Conservation (phyloP, 2,797 vertebrate genomes). For the Streptopelia turtur region DNA sequence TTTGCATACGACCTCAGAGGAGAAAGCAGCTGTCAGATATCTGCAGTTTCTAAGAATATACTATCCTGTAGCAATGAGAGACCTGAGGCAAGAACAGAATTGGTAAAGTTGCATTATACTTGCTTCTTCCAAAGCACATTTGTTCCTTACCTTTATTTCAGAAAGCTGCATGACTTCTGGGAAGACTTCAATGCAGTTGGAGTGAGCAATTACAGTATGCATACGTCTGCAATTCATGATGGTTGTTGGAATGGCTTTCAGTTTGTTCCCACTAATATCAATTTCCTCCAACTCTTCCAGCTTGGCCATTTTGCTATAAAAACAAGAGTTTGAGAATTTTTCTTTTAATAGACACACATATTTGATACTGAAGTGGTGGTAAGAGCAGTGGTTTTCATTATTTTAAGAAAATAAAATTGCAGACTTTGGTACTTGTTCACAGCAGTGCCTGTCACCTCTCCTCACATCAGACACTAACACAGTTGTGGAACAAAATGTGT, state of each 20-base stretch:
- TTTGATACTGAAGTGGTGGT: neutral
- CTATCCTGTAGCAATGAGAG: neutral
- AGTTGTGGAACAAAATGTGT: neutral
- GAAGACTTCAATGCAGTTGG: constrained; percentile 96
- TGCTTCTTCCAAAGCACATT: neutral
- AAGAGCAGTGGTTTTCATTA: neutral
- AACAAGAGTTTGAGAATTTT: constrained; percentile 17
- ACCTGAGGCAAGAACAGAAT: neutral
- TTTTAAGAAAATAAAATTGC: neutral
- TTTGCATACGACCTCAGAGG: neutral
- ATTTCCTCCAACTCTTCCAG: constrained; percentile 97
- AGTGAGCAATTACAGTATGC: constrained; percentile 96
- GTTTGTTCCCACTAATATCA: constrained; percentile 94
- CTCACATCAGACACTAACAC: neutral
- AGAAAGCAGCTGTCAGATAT: neutral
- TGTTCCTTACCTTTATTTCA: constrained; percentile 90
- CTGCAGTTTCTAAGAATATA: neutral
- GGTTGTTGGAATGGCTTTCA: constrained; percentile 96
- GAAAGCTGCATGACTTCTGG: constrained; percentile 97
- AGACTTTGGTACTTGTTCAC: neutral
- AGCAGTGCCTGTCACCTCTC: neutral
- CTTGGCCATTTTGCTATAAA: constrained; percentile 96
- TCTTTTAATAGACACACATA: neutral
- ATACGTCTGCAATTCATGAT: constrained; percentile 93
- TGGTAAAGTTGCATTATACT: neutral